Percentiles rank a stretch among this genome's conserved stretches.
phyloP scores from a whole-genome alignment of 2,113 vertebrate species.

The Crotophaga sulcirostris region DNA sequence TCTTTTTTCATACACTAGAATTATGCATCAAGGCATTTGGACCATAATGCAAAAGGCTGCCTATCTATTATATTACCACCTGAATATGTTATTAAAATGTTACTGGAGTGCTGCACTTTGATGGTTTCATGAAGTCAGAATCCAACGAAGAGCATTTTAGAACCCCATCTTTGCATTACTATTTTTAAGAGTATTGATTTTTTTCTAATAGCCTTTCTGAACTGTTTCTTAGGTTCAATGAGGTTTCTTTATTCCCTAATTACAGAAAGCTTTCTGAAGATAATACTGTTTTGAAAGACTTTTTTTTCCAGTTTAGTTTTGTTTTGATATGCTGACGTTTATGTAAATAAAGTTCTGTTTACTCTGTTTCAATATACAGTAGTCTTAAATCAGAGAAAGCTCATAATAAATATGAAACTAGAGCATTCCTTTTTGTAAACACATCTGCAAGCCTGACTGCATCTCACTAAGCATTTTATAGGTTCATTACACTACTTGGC shows the following conservation, averaged over 20 bases:
- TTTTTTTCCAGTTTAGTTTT: conserved; percentile 39
- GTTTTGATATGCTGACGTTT: conserved; percentile 37
- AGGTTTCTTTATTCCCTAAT: conserved; percentile 67
- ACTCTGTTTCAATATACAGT: conserved; percentile 71
- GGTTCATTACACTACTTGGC: conserved; percentile 74
- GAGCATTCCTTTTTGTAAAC: conserved; percentile 73
- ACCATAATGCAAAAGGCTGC: conserved; percentile 49
- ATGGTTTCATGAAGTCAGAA: conserved; percentile 68
- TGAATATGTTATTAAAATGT: conserved; percentile 70
- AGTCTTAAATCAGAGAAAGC: conserved; percentile 73
- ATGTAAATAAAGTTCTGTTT: conserved; percentile 74
- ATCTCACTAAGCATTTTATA: conserved; percentile 78
- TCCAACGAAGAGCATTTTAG: conserved; percentile 50
- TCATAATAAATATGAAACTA: conserved; percentile 74
- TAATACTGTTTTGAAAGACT: conserved; percentile 31
- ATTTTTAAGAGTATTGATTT: conserved; percentile 73
- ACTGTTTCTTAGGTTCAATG: conserved; percentile 52
- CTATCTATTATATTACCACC: conserved; percentile 52
- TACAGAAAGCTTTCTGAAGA: conserved; percentile 45
- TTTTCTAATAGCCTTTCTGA: conserved; percentile 67
- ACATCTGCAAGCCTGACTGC: conserved; percentile 73
- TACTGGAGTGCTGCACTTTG: conserved; percentile 67
- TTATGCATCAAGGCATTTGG: conserved; percentile 57
- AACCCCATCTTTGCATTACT: conserved; percentile 57
- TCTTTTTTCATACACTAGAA: conserved; percentile 16